These are phyloP conservation scores for Nineta flava DNA, from an alignment of 2,888 invertebrate species.

Conservation along the genomic window DNA sequence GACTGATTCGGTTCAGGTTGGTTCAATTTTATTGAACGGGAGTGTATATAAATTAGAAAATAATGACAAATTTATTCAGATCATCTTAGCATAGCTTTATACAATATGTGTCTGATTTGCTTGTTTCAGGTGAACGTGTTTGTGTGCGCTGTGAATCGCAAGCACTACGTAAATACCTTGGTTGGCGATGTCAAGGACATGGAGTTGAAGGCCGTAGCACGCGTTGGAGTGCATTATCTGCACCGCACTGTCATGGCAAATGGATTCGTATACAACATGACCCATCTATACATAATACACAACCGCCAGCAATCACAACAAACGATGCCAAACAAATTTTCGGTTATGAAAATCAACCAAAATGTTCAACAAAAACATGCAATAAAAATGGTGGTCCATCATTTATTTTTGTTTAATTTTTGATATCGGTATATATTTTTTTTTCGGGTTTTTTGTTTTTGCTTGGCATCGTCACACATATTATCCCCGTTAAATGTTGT, in stretches of 20 bases:
- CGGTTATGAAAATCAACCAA: constrained; percentile 11
- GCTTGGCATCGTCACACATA: no score
- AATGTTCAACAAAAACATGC: constrained; percentile 22
- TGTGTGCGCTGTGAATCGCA: constrained; percentile 73
- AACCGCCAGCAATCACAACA: background rate
- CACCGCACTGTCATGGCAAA: constrained; percentile 79
- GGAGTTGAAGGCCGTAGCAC: constrained; percentile 61
- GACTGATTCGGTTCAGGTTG: no score
- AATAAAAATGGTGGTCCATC: constrained; percentile 17
- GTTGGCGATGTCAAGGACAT: constrained; percentile 73
- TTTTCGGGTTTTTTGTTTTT: no score
- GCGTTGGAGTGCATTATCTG: constrained; percentile 68
- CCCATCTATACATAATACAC: constrained; percentile 25
- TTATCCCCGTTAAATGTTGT: no score
- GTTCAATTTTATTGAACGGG: no score
- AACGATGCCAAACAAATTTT: constrained; percentile 21
- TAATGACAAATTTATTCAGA: no score
- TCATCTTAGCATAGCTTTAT: no score
- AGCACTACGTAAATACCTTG: constrained; percentile 56
- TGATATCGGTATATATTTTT: background rate
- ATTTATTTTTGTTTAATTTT: constrained; percentile 23
- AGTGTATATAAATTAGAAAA: no score
- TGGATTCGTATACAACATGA: constrained; percentile 50
- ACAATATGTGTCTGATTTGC: background rate
- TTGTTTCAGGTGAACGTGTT: constrained; percentile 47